Percentiles rank a stretch among this genome's conserved stretches.
phyloP scores from a whole-genome alignment of 2,113 vertebrate species.

The Natator depressus region DNA sequence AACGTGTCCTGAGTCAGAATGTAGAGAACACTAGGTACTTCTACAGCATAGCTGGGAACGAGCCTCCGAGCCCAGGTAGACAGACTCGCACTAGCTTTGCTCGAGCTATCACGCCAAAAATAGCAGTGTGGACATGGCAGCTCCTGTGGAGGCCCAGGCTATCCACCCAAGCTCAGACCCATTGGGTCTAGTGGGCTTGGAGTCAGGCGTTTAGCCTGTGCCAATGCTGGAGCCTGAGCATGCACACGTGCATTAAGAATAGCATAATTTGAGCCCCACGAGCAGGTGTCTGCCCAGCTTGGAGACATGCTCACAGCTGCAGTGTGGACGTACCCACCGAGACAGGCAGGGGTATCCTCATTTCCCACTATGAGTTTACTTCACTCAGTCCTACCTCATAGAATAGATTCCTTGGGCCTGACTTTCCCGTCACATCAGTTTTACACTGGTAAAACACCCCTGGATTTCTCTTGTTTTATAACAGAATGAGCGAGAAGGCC shows the following conservation, averaged over 20 bases:
- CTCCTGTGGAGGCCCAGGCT: background rate
- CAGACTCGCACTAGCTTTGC: background rate
- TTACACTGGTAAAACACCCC: background rate
- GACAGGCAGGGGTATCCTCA: background rate
- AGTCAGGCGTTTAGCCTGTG: background rate
- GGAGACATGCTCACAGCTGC: background rate
- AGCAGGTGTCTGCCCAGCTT: background rate
- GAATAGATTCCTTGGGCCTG: background rate
- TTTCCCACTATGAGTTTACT: background rate
- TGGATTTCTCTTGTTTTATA: slow-evolving; percentile 9
- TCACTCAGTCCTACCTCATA: background rate
- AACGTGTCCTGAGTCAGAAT: background rate
- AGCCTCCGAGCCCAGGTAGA: background rate
- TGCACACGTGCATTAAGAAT: too few species aligned
- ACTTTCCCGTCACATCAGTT: background rate
- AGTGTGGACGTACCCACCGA: background rate
- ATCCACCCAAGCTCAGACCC: background rate
- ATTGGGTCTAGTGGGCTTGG: background rate
- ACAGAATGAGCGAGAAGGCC: background rate
- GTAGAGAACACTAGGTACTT: background rate
- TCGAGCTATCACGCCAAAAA: background rate
- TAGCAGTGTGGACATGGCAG: background rate
- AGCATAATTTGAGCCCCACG: background rate
- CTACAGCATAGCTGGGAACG: background rate
- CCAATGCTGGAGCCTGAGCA: background rate